A percentile compares a stretch with the other conserved stretches of the same genome.
Conservation (phyloP, 2,113 vertebrate species). For the Ploceus nigricollis region DNA sequence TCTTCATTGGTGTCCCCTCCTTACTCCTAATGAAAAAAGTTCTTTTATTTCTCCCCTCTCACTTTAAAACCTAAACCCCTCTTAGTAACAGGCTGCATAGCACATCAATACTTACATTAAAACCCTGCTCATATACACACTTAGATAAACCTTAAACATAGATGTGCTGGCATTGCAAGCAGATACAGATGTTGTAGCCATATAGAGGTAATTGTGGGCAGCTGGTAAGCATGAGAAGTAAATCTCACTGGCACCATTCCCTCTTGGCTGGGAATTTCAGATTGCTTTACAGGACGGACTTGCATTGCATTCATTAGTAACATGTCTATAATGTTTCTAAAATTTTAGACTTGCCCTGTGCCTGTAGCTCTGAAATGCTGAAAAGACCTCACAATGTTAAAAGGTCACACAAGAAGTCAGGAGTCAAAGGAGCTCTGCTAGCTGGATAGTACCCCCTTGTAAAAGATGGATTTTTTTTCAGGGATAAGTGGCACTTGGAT, state of each 20-base stretch:
- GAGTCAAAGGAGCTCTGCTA: background rate
- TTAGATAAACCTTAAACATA: background rate
- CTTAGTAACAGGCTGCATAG: background rate
- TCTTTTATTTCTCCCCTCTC: background rate
- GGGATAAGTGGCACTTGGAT: background rate
- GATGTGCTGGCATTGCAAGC: background rate
- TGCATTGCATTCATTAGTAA: background rate
- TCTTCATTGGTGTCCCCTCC: background rate
- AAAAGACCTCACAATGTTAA: background rate
- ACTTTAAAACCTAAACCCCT: background rate
- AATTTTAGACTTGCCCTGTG: background rate
- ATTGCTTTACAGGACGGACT: background rate
- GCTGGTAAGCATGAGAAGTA: background rate
- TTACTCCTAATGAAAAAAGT: background rate
- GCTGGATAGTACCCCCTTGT: background rate
- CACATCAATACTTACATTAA: background rate
- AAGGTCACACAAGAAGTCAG: background rate
- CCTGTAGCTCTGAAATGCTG: background rate
- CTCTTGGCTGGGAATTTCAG: background rate
- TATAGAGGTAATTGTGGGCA: background rate
- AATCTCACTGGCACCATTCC: background rate
- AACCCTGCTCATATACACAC: background rate
- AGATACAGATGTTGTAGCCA: background rate
- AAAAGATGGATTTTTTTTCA: background rate
- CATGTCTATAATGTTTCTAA: background rate